These are phyloP conservation scores for Notothenia rossii DNA, from an alignment of 2,113 vertebrate species.

Conservation along the genomic window DNA sequence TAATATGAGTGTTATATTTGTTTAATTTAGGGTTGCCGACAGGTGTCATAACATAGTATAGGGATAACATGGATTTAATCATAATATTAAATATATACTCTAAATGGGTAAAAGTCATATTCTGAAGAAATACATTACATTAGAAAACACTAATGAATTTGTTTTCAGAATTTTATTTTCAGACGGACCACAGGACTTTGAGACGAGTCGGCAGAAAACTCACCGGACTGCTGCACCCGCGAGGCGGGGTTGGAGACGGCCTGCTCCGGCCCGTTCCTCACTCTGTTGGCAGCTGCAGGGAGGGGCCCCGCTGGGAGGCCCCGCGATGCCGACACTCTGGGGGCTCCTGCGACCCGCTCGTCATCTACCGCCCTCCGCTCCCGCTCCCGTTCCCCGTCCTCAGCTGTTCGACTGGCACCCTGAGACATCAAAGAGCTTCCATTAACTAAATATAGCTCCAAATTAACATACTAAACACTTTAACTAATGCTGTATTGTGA, in stretches of 20 bases:
- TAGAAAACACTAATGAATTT: too few species aligned
- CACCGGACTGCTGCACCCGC: slow-evolving; percentile 95
- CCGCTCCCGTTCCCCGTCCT: slow-evolving; percentile 93
- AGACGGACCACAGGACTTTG: not conserved
- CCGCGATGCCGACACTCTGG: slow-evolving; percentile 85
- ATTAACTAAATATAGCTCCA: not conserved
- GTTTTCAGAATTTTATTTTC: too few species aligned
- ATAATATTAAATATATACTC: too few species aligned
- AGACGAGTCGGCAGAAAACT: slow-evolving; percentile 48
- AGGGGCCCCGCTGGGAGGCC: slow-evolving; percentile 85
- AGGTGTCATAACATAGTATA: too few species aligned
- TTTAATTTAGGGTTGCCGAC: too few species aligned
- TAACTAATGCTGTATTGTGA: too few species aligned
- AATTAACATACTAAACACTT: not conserved
- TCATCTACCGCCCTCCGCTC: slow-evolving; percentile 90
- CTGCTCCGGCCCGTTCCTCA: slow-evolving; percentile 92
- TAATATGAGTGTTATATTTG: too few species aligned
- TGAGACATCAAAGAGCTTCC: slow-evolving; percentile 53
- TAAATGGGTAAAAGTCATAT: too few species aligned
- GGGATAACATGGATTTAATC: too few species aligned
- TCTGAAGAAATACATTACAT: too few species aligned
- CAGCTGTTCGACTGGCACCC: slow-evolving; percentile 94
- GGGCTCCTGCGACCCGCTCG: slow-evolving; percentile 91
- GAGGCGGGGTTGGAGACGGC: slow-evolving; percentile 93
- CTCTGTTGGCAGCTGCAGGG: slow-evolving; percentile 89